phyloP scores from a whole-genome alignment of 2,888 invertebrate genomes.

The Liopterus haemorrhoidalis region DNA sequence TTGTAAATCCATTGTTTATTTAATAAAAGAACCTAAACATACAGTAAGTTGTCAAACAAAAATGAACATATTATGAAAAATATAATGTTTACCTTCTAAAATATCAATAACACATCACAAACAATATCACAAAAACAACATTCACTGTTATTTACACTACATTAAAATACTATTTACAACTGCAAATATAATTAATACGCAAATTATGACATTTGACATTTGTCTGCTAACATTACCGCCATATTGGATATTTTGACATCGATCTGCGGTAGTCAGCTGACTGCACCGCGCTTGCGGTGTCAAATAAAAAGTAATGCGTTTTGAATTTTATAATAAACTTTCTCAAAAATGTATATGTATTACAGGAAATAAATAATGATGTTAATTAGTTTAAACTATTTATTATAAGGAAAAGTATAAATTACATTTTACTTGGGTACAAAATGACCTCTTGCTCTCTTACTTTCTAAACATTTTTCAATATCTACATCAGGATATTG shows the following conservation, averaged over 20 bases:
- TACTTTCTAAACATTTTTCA: slow-evolving; percentile 54
- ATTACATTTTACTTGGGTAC: slow-evolving; percentile 42
- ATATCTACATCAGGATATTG: slow-evolving; percentile 73
- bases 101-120: slow-evolving; percentile 17
- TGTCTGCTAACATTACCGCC: slow-evolving; percentile 18
- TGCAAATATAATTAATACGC: slow-evolving; percentile 15
- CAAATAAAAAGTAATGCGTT: too few relatives aligned
- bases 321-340: background rate
- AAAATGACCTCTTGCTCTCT: slow-evolving; percentile 59
- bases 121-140: slow-evolving; percentile 1
- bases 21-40: background rate
- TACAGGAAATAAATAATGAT: slow-evolving; percentile 5
- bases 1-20: slow-evolving; percentile 20
- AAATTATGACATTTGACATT: slow-evolving; percentile 19
- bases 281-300: too few relatives aligned
- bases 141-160: slow-evolving; percentile 14
- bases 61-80: background rate
- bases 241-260: slow-evolving; percentile 24
- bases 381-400: slow-evolving; percentile 11
- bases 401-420: slow-evolving; percentile 13
- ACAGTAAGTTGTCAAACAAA: background rate
- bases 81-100: slow-evolving; percentile 13
- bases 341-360: background rate
- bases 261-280: too few relatives aligned
- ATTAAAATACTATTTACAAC: slow-evolving; percentile 10